phyloP scores from a whole-genome alignment of 2,888 invertebrate species.

The Mantis religiosa region DNA sequence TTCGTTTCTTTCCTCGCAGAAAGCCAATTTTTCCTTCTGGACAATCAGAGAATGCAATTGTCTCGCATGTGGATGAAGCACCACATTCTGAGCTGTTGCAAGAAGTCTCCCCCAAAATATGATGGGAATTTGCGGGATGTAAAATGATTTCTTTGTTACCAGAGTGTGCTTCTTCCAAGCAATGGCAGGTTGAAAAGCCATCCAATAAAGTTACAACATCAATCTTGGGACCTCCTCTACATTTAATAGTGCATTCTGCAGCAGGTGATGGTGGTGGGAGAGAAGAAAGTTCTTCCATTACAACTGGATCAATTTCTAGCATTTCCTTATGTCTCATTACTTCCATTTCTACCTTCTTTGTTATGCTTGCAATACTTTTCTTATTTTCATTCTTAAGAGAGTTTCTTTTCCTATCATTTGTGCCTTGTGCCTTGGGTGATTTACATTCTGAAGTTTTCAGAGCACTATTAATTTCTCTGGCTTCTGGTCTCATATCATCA shows the following conservation, averaged over 20 bases:
- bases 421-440: not conserved
- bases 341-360: not conserved
- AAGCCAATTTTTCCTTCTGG: conserved; percentile 1
- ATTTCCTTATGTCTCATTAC: not conserved
- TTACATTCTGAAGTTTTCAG: not conserved
- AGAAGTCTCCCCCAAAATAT: conserved; percentile 26
- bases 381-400: not conserved
- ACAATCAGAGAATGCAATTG: conserved; percentile 5
- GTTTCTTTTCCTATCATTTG: not conserved
- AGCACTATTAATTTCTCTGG: not conserved
- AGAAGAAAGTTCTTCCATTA: conserved; percentile 26
- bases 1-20: conserved; percentile 40
- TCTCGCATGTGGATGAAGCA: conserved; percentile 33
- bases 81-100: conserved; percentile 37
- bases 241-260: conserved; percentile 16
- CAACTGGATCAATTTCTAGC: conserved; percentile 31
- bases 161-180: conserved; percentile 26
- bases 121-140: not conserved
- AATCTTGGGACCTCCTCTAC: conserved; percentile 27
- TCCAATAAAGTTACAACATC: conserved; percentile 22
- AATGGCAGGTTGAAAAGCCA: conserved; percentile 21
- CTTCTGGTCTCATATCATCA: not conserved
- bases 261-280: not conserved
- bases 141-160: not conserved
- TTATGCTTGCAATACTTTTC: not conserved